Percentiles rank a stretch among this genome's conserved stretches.
These are phyloP conservation scores for Drosophila aldrichi DNA, from an alignment of 2,888 invertebrate species.

Conservation along the genomic window DNA sequence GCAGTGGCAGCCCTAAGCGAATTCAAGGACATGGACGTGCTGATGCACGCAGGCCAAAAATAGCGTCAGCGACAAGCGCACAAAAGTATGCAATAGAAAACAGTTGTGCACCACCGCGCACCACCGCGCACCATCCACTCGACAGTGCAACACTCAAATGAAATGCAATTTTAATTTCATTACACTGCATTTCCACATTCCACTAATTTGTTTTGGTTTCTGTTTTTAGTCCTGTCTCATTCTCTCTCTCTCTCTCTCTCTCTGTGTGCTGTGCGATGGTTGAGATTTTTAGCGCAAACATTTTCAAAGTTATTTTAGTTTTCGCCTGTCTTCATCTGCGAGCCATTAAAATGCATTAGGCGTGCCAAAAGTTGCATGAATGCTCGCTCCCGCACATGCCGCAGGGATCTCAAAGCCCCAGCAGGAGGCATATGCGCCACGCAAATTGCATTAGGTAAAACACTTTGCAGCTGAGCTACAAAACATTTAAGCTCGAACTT, in stretches of 20 bases:
- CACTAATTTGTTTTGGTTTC: constrained; percentile 63
- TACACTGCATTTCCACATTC: constrained; percentile 49
- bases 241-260: neutral
- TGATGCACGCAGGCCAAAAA: constrained; percentile 50
- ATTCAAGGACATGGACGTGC: constrained; percentile 53
- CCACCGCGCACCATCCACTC: constrained; percentile 1
- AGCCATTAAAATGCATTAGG: constrained; percentile 76
- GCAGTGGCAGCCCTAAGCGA: constrained; percentile 35
- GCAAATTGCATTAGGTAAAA: constrained; percentile 2
- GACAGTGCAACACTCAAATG: constrained; percentile 28
- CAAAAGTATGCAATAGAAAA: constrained; percentile 60
- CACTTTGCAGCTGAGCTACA: neutral
- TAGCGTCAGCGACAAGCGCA: constrained; percentile 44
- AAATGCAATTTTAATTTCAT: constrained; percentile 76
- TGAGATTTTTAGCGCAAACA: constrained; percentile 43
- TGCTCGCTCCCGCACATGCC: constrained; percentile 15
- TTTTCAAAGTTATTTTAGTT: constrained; percentile 42
- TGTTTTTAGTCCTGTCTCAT: constrained; percentile 20
- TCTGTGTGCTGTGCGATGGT: constrained; percentile 15
- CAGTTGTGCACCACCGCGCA: constrained; percentile 4
- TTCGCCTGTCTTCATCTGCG: constrained; percentile 42
- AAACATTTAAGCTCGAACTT: neutral
- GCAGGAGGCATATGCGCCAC: neutral
- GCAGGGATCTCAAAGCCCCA: neutral
- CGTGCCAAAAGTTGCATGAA: constrained; percentile 47